These are phyloP conservation scores for Pachyramphus minor DNA, from an alignment of 2,113 vertebrate species.

Conservation along the genomic window DNA sequence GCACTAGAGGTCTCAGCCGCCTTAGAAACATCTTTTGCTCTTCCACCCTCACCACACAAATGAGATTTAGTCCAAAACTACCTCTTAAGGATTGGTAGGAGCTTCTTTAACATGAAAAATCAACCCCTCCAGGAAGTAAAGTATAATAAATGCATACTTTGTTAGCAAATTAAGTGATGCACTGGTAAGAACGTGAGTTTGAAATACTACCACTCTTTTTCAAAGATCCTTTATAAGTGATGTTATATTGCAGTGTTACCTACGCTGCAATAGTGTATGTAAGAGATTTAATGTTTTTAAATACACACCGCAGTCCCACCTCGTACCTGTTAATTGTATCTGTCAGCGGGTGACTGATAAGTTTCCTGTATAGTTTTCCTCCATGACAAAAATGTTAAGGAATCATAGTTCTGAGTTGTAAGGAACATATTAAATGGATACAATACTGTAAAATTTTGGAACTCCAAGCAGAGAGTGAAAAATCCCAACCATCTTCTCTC, in stretches of 20 bases:
- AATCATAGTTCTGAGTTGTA: background rate
- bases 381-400: background rate
- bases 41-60: background rate
- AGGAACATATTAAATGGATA: background rate
- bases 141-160: background rate
- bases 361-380: background rate
- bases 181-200: background rate
- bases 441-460: background rate
- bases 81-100: background rate
- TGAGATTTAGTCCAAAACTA: background rate
- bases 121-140: background rate
- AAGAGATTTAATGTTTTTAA: background rate
- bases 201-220: background rate
- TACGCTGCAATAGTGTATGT: background rate
- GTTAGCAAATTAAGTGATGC: background rate
- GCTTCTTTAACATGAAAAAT: background rate
- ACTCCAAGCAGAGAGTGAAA: background rate
- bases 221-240: background rate
- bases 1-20: slow-evolving; percentile 70
- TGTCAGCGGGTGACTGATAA: background rate
- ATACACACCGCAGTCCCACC: background rate
- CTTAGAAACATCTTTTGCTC: background rate
- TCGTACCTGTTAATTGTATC: background rate
- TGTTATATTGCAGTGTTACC: background rate
- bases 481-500: background rate